Evolutionary conservation across 2,888 invertebrate species (phyloP), one percentile per base, ranked within the genome.

Genomic region (Andricus curvator): DNA sequence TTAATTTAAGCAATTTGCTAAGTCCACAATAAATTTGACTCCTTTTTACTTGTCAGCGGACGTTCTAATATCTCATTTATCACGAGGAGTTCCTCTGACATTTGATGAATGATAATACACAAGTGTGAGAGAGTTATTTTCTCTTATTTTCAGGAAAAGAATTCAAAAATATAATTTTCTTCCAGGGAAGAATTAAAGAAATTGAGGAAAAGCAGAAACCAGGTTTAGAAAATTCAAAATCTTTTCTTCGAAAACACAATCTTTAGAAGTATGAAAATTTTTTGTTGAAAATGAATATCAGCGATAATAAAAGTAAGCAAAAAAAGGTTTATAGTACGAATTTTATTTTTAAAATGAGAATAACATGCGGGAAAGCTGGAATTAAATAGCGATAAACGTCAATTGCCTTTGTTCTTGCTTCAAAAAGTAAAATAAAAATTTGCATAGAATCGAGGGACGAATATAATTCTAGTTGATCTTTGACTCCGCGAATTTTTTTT

Each of bases 381-480:
- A 22, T 60, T 60, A 60, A 60, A 60, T 60, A 60, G 22, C 56
- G 56, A 60, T 11, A 60, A 22, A 11, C n/a, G 9, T 56, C n/a
- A 56, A n/a, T 44, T 3, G n/a, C 25, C 5, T 25, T 25, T 64
- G 29, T 29, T 25, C 51, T 11, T 51, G 51, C 17, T 74, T 74
- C 0, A 74, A 74, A 51, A 22, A 33, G n/a, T 44, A 2, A 68
- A 48, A 44, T 29, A 74, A 56, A 56, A 56, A 74, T 74, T 56
- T 74, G 56, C 74, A 74, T 74, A 56, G 74, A 74, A 74, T 74
- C 56, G 33, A 56, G 33, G n/a, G n/a, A 33, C 29, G 56, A 68
- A 74, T 74, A 13, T n/a, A 11, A 51, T 56, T 74, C 51, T 33
- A 74, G 56, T 74, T 74, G 51, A 74, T 74, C 74, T 74, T 74